Base-by-base conservation (phyloP, 2,797 vertebrate species). In the Anniella stebbinsi region DNA sequence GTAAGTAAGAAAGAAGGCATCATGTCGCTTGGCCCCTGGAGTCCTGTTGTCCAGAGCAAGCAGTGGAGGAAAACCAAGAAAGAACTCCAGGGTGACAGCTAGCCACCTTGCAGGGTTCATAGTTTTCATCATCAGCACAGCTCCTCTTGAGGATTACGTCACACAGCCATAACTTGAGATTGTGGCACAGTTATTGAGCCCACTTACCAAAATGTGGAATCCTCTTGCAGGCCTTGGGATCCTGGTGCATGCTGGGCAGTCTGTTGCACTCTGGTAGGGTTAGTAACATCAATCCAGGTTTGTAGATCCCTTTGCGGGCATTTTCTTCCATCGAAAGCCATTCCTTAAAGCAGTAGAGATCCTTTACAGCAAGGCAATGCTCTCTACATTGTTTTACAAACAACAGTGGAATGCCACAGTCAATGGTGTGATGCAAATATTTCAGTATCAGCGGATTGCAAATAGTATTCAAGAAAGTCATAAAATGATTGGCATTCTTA, bases 281-380 rank as follows among this genome's bases (percentile, higher is more conserved):
- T 0, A 97, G 93, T 36, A 97, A 94, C 92, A 96, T 97, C 92
- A 97, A 90, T 51, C 97, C 95, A 0, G 98, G 95, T 89, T 97
- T 97, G 89, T 97, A 97, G 95, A 98, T 96, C 23, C 97, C 98
- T 95, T 95, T 96, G 92, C 94, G 97, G 75, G 89, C 96, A 88
- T 97, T 98, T 93, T 98, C 97, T 92, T 98, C 98, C 87, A 98
- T 96, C 1, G 95, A 94, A 75, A 97, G 95, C 98, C 98, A 99
- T 95, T 99, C 98, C 94, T 98, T 98, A 94, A 98, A 98, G 96
- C 99, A 99, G 97, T 99, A 99, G 86, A 99, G 97, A 95, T 99
- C 98, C 97, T 98, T 99, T 91, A 99, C 99, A 73, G 98, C 98
- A 96, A 98, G 96, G 95, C 99, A 99, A 96, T 99, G 98, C 92